Percentiles rank a stretch among this genome's conserved stretches.
These are phyloP conservation scores for Trachurus trachurus DNA, from an alignment of 2,797 vertebrate genomes.

Conservation along the genomic window DNA sequence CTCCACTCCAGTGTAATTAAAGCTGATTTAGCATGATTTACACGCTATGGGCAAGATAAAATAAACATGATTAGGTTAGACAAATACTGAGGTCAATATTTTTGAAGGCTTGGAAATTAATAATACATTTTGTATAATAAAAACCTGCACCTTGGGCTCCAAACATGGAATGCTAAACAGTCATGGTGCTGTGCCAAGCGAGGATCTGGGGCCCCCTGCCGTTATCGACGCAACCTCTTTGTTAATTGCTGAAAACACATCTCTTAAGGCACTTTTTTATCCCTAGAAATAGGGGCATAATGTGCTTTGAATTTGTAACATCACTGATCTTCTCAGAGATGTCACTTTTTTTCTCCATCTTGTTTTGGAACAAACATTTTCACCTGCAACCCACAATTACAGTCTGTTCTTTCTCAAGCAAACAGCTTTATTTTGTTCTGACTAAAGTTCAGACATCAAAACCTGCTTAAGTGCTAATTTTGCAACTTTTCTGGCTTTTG, in stretches of 20 bases:
- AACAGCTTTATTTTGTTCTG: constrained; percentile 4
- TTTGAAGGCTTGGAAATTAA: constrained; percentile 84
- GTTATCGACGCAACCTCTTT: constrained; percentile 44
- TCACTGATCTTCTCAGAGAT: constrained; percentile 25
- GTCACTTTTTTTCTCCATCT: background rate
- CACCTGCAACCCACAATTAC: background rate
- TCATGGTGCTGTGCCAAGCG: constrained; percentile 20
- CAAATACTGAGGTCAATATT: constrained; percentile 86
- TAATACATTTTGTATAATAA: constrained; percentile 83
- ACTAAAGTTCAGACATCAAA: constrained; percentile 13
- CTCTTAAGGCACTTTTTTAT: constrained; percentile 45
- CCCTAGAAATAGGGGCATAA: constrained; percentile 5
- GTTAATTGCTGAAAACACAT: constrained; percentile 54
- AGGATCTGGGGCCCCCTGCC: constrained; percentile 66
- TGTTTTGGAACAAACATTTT: constrained; percentile 29
- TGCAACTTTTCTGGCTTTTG: constrained; percentile 9
- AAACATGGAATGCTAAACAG: constrained; percentile 69
- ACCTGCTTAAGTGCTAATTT: constrained; percentile 1
- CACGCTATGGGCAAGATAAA: constrained; percentile 78
- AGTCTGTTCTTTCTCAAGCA: constrained; percentile 8
- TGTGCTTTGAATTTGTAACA: constrained; percentile 35
- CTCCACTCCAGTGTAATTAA: constrained; percentile 81
- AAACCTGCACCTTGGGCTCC: constrained; percentile 61
- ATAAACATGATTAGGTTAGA: constrained; percentile 85
- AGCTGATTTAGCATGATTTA: constrained; percentile 86